Conservation (phyloP, 2,113 vertebrate genomes). For the Laticauda colubrina region DNA sequence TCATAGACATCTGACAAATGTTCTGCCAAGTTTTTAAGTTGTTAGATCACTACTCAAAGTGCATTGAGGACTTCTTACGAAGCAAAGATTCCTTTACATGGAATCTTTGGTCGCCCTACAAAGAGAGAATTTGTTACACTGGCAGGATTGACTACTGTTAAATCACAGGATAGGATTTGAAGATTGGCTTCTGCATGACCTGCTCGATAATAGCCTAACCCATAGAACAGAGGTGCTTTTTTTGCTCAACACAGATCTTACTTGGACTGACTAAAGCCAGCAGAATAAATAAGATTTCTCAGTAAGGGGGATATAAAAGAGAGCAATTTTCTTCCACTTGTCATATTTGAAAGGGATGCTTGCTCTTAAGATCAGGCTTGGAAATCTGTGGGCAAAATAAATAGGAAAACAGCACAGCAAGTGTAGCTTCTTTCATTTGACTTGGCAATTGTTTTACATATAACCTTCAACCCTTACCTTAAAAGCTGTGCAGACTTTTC, state of each 20-base stretch:
- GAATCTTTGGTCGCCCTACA: neutral
- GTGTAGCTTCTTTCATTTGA: neutral
- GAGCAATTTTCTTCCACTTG: neutral
- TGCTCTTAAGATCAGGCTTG: neutral
- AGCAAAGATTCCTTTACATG: neutral
- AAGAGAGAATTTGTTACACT: neutral
- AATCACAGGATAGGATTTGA: neutral
- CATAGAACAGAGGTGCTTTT: neutral
- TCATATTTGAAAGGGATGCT: neutral
- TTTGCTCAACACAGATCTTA: neutral
- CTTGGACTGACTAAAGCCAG: neutral
- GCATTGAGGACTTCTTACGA: neutral
- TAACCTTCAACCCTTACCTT: neutral
- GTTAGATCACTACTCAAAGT: neutral
- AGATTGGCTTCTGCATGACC: neutral
- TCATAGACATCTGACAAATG: neutral
- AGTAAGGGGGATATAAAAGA: neutral
- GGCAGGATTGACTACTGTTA: neutral
- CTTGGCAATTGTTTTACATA: neutral
- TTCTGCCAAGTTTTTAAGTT: neutral
- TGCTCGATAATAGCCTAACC: neutral
- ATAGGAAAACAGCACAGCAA: neutral
- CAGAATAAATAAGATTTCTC: neutral
- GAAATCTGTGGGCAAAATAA: conserved; percentile 9
- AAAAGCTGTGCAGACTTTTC: neutral